Evolutionary conservation across 2,888 invertebrate genomes (phyloP).

Genomic region (Eulithis prunata): DNA sequence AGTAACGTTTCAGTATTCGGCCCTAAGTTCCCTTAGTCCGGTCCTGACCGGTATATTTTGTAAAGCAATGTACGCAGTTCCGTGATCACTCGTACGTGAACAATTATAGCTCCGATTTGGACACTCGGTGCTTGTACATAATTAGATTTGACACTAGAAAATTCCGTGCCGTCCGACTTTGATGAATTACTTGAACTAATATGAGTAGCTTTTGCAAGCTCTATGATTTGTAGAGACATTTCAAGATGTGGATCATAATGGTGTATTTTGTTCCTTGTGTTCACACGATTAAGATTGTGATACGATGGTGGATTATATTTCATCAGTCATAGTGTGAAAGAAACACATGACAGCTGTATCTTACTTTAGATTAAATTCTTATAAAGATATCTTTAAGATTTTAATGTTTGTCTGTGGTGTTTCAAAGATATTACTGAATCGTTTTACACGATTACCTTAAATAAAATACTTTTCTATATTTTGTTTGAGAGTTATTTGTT

Average conservation of each 20-base stretch:
- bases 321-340: conserved; percentile 44
- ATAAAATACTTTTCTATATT: no score
- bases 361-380: neutral
- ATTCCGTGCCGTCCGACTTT: conserved; percentile 8
- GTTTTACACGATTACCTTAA: neutral
- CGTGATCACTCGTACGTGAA: conserved; percentile 41
- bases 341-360: conserved; percentile 5
- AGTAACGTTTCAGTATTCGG: no score
- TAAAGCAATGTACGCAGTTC: conserved; percentile 25
- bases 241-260: conserved; percentile 22
- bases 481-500: no score
- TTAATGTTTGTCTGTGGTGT: neutral
- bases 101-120: conserved; percentile 38
- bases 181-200: neutral
- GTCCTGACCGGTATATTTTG: conserved; percentile 17
- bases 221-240: conserved; percentile 9
- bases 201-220: neutral
- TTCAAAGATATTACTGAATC: neutral
- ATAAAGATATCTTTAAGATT: conserved; percentile 3
- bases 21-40: conserved; percentile 10
- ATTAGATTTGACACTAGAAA: conserved; percentile 18
- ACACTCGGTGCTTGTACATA: conserved; percentile 24
- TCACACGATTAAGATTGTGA: conserved; percentile 20
- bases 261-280: conserved; percentile 24
- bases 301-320: conserved; percentile 39